Base-by-base conservation (phyloP, 2,888 invertebrate species). In the Latrodectus hesperus region DNA sequence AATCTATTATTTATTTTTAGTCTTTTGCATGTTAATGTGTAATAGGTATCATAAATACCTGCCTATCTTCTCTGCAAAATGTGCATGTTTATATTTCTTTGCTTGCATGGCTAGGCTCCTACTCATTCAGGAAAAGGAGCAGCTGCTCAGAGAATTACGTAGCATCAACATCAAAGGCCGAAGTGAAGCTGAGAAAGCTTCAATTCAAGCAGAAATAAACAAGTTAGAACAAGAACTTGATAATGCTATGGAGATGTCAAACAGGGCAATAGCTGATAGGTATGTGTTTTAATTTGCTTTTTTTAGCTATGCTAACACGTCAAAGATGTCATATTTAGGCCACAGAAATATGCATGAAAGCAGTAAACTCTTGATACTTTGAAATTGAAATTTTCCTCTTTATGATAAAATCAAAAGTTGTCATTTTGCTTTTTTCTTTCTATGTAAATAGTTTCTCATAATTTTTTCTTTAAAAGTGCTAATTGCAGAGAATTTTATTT, bases 51-150 rank as follows among this genome's bases (percentile, higher is more conserved):
- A 14, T 49, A 53, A 67, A 72, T 26, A 60, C 60, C 78, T 74
- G 77, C 78, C 67, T 88, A 64, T 76, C 38, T 38, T 72, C 72
- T 80, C 72, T 88, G 84, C 83, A 84, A 84, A 74, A 75, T 88
- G 70, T 88, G 81, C 79, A 82, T 82, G 74, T 72, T 74, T 53
- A 55, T 70, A 86, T 85, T 90, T 86, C 71, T 84, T 89, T 83
- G 71, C 84, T 88, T 88, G 88, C 88, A 88, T 80, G 83, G 83
- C 52, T 90, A 93, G 98, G 90, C 94, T 98, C 67, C 92, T 98
- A 83, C 93, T 98, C 74, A 97, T 98, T 93, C 98, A 98, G 93
- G 99, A 99, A 92, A 99, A 99, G 92, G 98, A 99, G 92, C 98
- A 99, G 91, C 93, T 98, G 75, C 93, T 99, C 74, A 94, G 97